Percentiles rank a stretch among this genome's conserved stretches.
phyloP scores from a whole-genome alignment of 2,797 vertebrate species.

The Sorex maritimensis region DNA sequence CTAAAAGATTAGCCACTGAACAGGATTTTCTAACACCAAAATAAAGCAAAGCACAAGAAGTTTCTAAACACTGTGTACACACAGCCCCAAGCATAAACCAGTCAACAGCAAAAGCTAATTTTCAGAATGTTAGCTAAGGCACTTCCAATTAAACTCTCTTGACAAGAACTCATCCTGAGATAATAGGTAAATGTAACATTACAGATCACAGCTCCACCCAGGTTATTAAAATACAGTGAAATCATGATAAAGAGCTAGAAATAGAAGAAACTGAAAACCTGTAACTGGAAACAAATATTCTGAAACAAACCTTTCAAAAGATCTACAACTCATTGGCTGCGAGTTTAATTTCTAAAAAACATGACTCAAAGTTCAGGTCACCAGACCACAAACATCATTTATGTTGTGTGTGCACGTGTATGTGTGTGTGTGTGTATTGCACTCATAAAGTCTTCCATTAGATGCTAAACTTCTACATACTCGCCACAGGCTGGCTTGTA shows the following conservation, averaged over 20 bases:
- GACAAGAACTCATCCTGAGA: neutral
- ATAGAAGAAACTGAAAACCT: conserved; percentile 51
- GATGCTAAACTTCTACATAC: neutral
- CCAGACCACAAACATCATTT: neutral
- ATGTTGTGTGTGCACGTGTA: neutral
- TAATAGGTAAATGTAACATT: neutral
- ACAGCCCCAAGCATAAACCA: neutral
- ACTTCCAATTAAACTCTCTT: neutral
- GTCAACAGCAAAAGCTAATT: neutral
- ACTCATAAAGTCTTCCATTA: neutral
- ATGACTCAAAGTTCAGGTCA: neutral
- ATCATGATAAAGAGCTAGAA: conserved; percentile 63
- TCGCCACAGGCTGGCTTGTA: no score
- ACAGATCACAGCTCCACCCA: neutral
- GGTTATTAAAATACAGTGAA: conserved; percentile 79
- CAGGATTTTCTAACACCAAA: conserved; percentile 10
- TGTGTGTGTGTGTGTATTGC: fast-evolving
- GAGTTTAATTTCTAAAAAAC: conserved; percentile 39
- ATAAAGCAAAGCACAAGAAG: neutral
- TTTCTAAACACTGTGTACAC: neutral
- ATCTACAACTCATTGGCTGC: neutral
- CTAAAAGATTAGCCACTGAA: conserved; percentile 48
- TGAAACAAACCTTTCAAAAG: conserved; percentile 14
- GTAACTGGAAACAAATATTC: conserved; percentile 10
- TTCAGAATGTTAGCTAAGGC: conserved; percentile 14